Conservation (phyloP, 2,797 vertebrate species). For the Lutjanus campechanus region DNA sequence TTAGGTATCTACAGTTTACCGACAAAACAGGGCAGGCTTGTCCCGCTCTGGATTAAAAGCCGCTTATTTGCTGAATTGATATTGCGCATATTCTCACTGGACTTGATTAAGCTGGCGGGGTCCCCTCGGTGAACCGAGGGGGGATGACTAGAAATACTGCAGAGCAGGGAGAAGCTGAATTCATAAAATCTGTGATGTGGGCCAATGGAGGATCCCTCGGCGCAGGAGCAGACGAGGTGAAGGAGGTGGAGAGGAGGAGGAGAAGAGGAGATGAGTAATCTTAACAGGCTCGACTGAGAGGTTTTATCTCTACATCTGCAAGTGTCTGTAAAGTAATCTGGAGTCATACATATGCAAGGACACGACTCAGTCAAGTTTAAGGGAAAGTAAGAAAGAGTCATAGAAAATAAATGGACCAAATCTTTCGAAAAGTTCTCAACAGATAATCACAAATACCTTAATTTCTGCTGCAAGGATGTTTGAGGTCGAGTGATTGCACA, state of each 20-base stretch:
- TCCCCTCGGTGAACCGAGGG: conserved; percentile 40
- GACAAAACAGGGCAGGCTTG: conserved; percentile 34
- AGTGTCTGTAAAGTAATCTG: not conserved
- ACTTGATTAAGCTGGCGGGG: conserved; percentile 11
- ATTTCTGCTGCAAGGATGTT: not conserved
- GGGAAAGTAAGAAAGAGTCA: not conserved
- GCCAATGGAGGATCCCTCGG: conserved; percentile 10
- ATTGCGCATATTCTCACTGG: conserved; percentile 38
- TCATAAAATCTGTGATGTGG: conserved; percentile 55
- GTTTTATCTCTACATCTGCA: conserved; percentile 8
- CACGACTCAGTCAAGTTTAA: not conserved
- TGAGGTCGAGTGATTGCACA: not conserved
- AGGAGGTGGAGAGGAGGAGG: conserved; percentile 7
- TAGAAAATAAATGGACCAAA: conserved; percentile 3
- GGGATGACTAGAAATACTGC: conserved; percentile 40
- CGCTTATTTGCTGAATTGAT: conserved; percentile 50
- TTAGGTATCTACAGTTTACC: not conserved
- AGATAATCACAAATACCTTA: not conserved
- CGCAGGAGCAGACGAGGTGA: conserved; percentile 29
- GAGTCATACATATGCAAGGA: not conserved
- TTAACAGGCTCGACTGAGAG: conserved; percentile 4
- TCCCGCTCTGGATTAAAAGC: conserved; percentile 34
- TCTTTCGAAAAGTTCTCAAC: not conserved
- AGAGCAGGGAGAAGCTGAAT: conserved; percentile 47
- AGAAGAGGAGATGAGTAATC: conserved; percentile 24